Percentiles rank a stretch among this genome's conserved stretches.
These are phyloP conservation scores for Ibidorhyncha struthersii DNA, from an alignment of 2,113 vertebrate species.

Conservation along the genomic window DNA sequence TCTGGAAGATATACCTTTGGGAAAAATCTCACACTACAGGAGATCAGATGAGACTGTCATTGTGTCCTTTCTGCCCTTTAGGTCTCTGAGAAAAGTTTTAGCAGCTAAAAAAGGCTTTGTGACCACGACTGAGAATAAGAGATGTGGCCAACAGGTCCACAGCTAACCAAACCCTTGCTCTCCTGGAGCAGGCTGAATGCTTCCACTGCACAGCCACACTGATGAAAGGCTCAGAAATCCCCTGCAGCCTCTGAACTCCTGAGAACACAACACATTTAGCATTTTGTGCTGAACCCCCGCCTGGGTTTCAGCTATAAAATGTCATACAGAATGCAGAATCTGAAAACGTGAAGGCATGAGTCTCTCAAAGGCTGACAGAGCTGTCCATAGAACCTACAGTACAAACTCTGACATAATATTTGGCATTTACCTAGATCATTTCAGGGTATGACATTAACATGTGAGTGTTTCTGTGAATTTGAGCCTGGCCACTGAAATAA, in stretches of 20 bases:
- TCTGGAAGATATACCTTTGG: neutral
- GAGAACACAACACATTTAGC: conserved; percentile 19
- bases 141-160: neutral
- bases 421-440: conserved; percentile 48
- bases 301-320: conserved; percentile 9
- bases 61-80: neutral
- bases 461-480: neutral
- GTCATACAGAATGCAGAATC: neutral
- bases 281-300: neutral
- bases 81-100: neutral
- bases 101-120: neutral
- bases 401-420: conserved; percentile 16
- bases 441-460: conserved; percentile 39
- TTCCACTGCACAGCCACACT: neutral
- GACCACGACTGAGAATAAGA: neutral
- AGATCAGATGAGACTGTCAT: neutral
- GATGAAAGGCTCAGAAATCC: neutral
- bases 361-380: conserved; percentile 26
- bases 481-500: neutral
- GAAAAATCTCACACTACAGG: neutral
- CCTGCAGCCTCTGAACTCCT: neutral
- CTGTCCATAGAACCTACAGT: neutral
- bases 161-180: neutral
- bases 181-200: neutral
- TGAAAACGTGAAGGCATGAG: neutral